phyloP scores from a whole-genome alignment of 2,888 invertebrate genomes.

The Nemotelus nigrinus region DNA sequence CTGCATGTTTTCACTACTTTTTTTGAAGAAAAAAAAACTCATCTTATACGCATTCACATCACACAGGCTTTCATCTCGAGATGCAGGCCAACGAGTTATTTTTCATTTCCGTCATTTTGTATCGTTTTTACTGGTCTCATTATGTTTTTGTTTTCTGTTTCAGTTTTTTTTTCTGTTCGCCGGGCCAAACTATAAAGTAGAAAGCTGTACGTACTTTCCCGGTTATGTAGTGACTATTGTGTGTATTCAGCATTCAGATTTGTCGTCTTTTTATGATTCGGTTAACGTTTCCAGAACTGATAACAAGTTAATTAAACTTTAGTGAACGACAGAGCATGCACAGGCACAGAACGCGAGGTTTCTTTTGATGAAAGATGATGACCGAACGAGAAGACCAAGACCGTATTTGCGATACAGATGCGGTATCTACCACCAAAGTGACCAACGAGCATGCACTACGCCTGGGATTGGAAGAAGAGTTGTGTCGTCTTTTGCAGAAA shows the following conservation, averaged over 20 bases:
- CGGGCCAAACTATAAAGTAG: conserved; percentile 27
- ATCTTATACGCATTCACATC: conserved; percentile 22
- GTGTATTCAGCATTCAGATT: conserved; percentile 15
- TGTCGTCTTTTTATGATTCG: conserved; percentile 43
- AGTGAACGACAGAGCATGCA: conserved; percentile 37
- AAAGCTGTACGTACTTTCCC: neutral
- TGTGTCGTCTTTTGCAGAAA: too few species aligned
- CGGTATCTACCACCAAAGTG: neutral
- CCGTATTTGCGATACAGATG: neutral
- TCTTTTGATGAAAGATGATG: conserved; percentile 27
- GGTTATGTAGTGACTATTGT: conserved; percentile 8
- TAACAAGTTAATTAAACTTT: conserved; percentile 50
- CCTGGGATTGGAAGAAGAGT: neutral
- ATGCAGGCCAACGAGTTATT: conserved; percentile 39
- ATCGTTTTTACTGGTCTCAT: too few species aligned
- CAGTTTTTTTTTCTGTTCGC: conserved; percentile 25
- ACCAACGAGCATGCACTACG: conserved; percentile 2
- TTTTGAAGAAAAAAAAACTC: neutral
- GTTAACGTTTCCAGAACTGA: conserved; percentile 47
- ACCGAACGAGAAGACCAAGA: conserved; percentile 2
- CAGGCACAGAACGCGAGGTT: neutral
- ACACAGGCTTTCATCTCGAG: conserved; percentile 46
- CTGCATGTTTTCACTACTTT: neutral
- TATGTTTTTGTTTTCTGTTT: conserved; percentile 24
- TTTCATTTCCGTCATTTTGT: conserved; percentile 24